Percentiles rank a stretch among this genome's conserved stretches.
Conservation (phyloP, 1,140 invertebrate species). For the Drosophila teissieri region DNA sequence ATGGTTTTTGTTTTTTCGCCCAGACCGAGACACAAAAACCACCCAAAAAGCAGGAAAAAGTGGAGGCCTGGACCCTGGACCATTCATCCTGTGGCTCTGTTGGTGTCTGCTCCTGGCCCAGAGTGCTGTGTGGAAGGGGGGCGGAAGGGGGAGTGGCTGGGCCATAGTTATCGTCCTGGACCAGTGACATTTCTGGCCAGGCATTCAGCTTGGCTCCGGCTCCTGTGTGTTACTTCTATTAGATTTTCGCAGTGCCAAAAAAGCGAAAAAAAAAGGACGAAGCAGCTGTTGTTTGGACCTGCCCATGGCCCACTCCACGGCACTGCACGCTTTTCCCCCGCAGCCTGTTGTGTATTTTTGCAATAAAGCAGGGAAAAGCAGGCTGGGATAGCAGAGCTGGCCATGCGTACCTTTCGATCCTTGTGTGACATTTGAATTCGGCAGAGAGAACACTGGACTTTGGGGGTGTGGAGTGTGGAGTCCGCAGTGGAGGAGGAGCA, state of each 20-base stretch:
- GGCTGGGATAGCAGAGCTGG: slow-evolving; percentile 25
- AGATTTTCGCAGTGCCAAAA: slow-evolving; percentile 41
- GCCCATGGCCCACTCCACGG: not conserved
- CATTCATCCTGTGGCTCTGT: slow-evolving; percentile 41
- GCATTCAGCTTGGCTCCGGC: slow-evolving; percentile 20
- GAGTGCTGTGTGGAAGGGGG: no score
- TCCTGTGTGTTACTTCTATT: slow-evolving; percentile 66
- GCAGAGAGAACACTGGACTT: slow-evolving; percentile 34
- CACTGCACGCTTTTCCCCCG: not conserved
- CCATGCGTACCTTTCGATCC: slow-evolving; percentile 82
- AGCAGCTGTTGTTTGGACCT: slow-evolving; percentile 72
- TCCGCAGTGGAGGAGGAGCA: not conserved
- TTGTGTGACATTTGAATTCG: slow-evolving; percentile 82
- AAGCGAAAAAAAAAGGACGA: slow-evolving; percentile 18
- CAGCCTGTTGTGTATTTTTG: slow-evolving; percentile 65
- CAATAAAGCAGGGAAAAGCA: slow-evolving; percentile 58
- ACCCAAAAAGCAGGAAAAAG: slow-evolving; percentile 45
- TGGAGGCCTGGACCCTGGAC: slow-evolving; percentile 41
- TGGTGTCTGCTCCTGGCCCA: slow-evolving; percentile 21
- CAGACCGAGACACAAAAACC: slow-evolving; percentile 44
- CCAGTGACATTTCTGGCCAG: slow-evolving; percentile 78
- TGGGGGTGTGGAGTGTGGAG: no score
- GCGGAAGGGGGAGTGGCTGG: not conserved
- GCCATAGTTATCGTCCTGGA: slow-evolving; percentile 72
- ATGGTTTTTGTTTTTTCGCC: slow-evolving; percentile 10